Evolutionary conservation across 2,888 invertebrate genomes (phyloP), one percentile per base, ranked within the genome.

Genomic region (Zelleria hepariella): DNA sequence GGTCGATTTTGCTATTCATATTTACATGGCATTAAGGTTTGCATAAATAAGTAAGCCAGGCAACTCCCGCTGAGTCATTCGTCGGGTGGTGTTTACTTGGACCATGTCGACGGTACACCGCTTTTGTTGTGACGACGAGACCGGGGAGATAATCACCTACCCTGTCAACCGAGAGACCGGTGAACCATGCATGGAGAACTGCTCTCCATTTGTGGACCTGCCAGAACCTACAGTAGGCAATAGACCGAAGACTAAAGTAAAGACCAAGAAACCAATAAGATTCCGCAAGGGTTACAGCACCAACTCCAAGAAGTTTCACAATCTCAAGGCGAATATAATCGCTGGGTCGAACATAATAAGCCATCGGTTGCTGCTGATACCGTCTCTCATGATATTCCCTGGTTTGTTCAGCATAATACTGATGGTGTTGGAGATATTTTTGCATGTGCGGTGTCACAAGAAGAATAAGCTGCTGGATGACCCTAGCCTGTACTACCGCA

Each of bases 361-460:
- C 65, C 80, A 82, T 67, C 82, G 90, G 60, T 73, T 92, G 66
- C 88, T 92, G 61, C 79, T 93, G 10, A 80, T 93, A 65, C 92
- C 92, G 0, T 91, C 92, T 2, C 68, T 91, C 0, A 90, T 92
- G 75, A 76, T 91, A 54, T 92, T 90, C 65, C 90, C 91, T 8
- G 86, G 90, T 7, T 66, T 91, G 20, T 70, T 91, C 8, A 88
- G 89, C 52, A 70, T 89, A 0, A 63, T 91, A 25, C 73, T 93
- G 25, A 82, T 89, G 55, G 60, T 91, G 1, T 67, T 92, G 10
- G 94, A 94, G 78, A 78, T 91, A 20, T 75, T 86, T n/a, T 77
- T 94, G 25, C 94, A 94, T 73, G 85, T 90, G n/a, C 89, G 90
- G 82, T 92, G 93, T 6, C 94, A 94, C 69, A 91, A 90, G 64